Conservation (phyloP, 1,140 invertebrate species). For the Bombus waltoni region DNA sequence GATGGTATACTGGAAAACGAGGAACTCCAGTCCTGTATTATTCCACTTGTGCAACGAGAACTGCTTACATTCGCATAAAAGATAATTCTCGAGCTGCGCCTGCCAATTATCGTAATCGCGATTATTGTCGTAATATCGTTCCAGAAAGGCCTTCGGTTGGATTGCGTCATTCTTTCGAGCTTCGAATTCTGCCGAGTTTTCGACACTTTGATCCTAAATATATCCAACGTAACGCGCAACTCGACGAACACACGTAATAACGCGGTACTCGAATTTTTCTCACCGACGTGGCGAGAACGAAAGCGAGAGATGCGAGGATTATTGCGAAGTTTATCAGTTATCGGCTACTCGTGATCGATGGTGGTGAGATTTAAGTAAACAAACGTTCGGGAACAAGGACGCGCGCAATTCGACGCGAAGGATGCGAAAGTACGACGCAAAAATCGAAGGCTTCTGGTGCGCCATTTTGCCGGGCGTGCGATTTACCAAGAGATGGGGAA, state of each 20-base stretch:
- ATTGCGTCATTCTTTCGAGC: neutral
- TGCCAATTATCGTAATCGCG: constrained; percentile 18
- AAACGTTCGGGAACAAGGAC: too few relatives aligned
- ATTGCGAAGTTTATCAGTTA: too few relatives aligned
- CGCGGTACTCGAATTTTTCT: neutral
- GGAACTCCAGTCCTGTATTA: constrained; percentile 9
- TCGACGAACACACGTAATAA: too few relatives aligned
- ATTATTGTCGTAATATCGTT: neutral
- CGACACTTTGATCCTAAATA: neutral
- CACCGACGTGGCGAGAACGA: neutral
- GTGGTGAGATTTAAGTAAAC: too few relatives aligned
- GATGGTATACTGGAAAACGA: neutral
- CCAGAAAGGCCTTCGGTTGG: neutral
- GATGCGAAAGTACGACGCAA: neutral
- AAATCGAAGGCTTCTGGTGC: neutral
- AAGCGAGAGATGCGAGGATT: too few relatives aligned
- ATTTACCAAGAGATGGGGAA: neutral
- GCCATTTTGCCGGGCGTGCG: constrained; percentile 52
- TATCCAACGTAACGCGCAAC: neutral
- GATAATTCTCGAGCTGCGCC: constrained; percentile 10
- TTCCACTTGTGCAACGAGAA: constrained; percentile 20
- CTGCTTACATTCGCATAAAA: neutral
- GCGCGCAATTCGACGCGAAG: too few relatives aligned
- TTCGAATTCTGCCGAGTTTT: neutral
- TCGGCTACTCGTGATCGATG: too few relatives aligned